Conservation (phyloP, 2,888 invertebrate genomes). For the Spodoptera picta region DNA sequence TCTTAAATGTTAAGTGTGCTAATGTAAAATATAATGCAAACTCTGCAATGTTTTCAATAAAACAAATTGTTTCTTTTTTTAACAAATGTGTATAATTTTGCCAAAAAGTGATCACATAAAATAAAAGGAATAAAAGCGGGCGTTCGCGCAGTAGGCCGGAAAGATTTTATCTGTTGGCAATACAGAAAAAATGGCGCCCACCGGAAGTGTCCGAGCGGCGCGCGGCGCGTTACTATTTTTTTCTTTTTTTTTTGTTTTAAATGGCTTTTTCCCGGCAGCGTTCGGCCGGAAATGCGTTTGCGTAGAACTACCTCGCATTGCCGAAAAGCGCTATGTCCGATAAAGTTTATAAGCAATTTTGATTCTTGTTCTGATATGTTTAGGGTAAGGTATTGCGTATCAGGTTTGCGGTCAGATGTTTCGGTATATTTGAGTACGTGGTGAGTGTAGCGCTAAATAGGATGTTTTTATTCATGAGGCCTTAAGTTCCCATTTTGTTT, state of each 20-base stretch:
- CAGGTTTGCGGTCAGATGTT: conserved; percentile 59
- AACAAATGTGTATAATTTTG: conserved; percentile 72
- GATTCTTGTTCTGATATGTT: conserved; percentile 67
- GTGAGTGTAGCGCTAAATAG: conserved; percentile 86
- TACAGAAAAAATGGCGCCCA: conserved; percentile 89
- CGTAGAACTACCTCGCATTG: conserved; percentile 82
- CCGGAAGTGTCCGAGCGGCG: conserved; percentile 89
- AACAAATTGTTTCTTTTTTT: conserved; percentile 41
- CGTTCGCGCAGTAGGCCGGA: conserved; percentile 87
- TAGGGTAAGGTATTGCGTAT: conserved; percentile 71
- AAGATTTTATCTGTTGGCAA: conserved; percentile 89
- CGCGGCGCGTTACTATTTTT: conserved; percentile 87
- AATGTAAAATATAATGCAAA: conserved; percentile 14
- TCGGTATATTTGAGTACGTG: conserved; percentile 72
- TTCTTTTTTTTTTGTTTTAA: conserved; percentile 87
- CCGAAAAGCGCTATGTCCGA: conserved; percentile 76
- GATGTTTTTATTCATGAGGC: conserved; percentile 88
- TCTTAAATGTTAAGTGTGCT: background rate
- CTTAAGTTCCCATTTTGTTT: conserved; percentile 85
- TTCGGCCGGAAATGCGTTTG: conserved; percentile 88
- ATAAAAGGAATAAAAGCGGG: conserved; percentile 82
- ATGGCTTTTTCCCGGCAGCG: conserved; percentile 88
- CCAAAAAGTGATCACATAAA: conserved; percentile 80
- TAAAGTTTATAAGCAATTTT: conserved; percentile 75
- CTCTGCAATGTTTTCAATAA: conserved; percentile 19